Conservation (phyloP, 2,888 invertebrate species). For the Drosophila emarginata region DNA sequence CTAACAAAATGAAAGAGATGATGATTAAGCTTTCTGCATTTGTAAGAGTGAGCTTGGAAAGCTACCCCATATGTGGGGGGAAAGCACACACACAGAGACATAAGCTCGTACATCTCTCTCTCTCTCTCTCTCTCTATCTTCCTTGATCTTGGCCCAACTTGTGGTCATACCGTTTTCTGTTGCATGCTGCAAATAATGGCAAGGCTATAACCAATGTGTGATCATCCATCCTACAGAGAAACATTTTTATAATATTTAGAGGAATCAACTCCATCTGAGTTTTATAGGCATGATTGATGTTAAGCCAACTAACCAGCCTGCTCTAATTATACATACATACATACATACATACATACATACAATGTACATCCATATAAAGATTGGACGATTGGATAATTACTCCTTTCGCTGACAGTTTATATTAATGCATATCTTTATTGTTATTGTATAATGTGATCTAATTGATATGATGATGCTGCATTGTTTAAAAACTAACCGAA, state of each 20-base stretch:
- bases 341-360: not conserved
- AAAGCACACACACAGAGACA: too few relatives aligned
- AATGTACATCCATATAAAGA: not conserved
- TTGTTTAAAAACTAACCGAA: conserved; percentile 55
- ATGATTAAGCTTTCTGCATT: not conserved
- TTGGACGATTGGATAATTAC: not conserved
- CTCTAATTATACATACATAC: not conserved
- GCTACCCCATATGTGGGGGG: not conserved
- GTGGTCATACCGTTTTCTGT: conserved; percentile 6
- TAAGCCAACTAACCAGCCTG: conserved; percentile 11
- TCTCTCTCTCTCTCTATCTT: not conserved
- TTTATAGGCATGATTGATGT: conserved; percentile 16
- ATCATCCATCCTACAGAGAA: conserved; percentile 6
- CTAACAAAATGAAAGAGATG: not conserved
- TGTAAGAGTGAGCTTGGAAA: not conserved
- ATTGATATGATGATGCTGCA: conserved; percentile 27
- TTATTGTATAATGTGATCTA: conserved; percentile 30
- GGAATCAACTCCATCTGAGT: not conserved
- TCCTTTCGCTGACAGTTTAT: not conserved
- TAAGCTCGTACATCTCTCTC: too few relatives aligned
- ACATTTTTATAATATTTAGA: not conserved
- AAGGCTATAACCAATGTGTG: conserved; percentile 18
- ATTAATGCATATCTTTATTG: conserved; percentile 9
- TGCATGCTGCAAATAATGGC: conserved; percentile 24
- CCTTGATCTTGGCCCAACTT: too few relatives aligned